A percentile compares a stretch with the other conserved stretches of the same genome.
Conservation (phyloP, 1,140 invertebrate species). For the Polyergus mexicanus region DNA sequence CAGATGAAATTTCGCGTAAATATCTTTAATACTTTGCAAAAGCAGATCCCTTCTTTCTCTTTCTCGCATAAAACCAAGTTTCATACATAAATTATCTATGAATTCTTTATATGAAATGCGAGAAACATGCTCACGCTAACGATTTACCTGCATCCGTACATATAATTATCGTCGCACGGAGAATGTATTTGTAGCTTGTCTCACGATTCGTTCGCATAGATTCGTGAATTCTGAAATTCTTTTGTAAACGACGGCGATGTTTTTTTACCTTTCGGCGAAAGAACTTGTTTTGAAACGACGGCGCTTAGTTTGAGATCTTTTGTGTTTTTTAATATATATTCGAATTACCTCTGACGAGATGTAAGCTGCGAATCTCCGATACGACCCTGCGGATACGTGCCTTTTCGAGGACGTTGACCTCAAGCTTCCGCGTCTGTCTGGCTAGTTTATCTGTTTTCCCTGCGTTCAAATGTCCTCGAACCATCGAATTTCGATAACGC, state of each 20-base stretch:
- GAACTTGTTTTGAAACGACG: background rate
- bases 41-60: background rate
- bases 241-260: background rate
- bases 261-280: background rate
- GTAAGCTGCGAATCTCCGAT: constrained; percentile 49
- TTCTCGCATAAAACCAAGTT: background rate
- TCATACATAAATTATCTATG: background rate
- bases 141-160: background rate
- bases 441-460: constrained; percentile 58
- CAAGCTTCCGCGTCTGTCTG: constrained; percentile 62
- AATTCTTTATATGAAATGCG: background rate
- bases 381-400: constrained; percentile 69
- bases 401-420: constrained; percentile 74
- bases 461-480: constrained; percentile 34
- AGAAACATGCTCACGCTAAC: background rate
- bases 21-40: background rate
- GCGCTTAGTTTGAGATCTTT: background rate
- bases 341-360: constrained; percentile 2
- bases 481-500: constrained; percentile 52
- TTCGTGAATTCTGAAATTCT: background rate
- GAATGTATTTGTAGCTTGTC: background rate
- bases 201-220: too few species aligned
- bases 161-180: background rate
- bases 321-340: background rate
- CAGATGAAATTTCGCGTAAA: background rate